A percentile compares a stretch with the other conserved stretches of the same genome.
Evolutionary conservation across 2,888 invertebrate genomes (phyloP).

Genomic region (Ennomos quercinarius): DNA sequence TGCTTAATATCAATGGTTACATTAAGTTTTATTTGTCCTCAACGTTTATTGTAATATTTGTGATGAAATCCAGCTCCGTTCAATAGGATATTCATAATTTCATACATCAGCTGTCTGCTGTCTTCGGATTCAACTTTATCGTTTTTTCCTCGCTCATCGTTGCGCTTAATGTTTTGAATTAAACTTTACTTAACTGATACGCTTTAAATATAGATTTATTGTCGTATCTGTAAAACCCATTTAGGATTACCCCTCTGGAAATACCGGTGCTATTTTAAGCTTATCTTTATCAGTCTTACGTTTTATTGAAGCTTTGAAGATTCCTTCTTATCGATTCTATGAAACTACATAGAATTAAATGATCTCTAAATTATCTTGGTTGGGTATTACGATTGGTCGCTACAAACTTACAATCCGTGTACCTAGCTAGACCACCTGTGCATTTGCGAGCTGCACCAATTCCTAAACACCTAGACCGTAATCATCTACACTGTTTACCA

Average conservation of each 20-base stretch:
- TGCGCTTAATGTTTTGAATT: no score
- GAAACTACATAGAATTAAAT: no score
- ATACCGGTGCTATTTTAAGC: neutral
- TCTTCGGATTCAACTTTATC: no score
- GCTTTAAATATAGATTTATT: no score
- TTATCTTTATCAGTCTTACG: no score
- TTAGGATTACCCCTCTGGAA: neutral
- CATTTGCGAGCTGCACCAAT: neutral
- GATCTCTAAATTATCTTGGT: no score
- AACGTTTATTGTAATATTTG: conserved; percentile 46
- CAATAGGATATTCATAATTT: no score
- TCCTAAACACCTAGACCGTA: conserved; percentile 28
- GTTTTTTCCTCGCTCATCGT: no score
- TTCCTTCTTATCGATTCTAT: neutral
- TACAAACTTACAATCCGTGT: neutral
- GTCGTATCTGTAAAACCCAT: no score
- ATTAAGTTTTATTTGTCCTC: conserved; percentile 52
- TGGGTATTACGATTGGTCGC: neutral
- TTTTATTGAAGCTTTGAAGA: no score
- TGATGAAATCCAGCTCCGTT: neutral
- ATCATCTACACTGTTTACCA: conserved; percentile 32
- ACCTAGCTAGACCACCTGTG: conserved; percentile 12
- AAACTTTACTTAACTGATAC: no score
- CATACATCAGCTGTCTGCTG: no score
- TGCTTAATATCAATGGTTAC: conserved; percentile 55